Conservation (phyloP, 2,113 vertebrate species). For the Cacatua alba region DNA sequence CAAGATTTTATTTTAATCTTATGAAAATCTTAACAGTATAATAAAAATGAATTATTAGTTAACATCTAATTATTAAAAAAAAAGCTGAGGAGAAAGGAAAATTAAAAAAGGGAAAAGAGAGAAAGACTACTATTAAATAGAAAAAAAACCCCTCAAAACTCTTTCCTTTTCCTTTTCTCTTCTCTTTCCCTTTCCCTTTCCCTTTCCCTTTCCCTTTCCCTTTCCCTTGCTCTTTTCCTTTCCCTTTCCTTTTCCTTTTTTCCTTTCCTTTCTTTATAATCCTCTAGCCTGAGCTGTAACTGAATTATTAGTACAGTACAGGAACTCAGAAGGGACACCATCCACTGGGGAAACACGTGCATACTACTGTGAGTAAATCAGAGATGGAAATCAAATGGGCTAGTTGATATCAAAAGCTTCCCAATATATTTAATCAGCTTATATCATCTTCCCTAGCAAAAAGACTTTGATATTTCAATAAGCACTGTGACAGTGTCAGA, state of each 20-base stretch:
- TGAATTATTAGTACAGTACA: not conserved
- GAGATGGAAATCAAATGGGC: not conserved
- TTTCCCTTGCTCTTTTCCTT: too few species aligned
- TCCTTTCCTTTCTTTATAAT: not conserved
- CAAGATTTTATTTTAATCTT: not conserved
- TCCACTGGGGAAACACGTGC: not conserved
- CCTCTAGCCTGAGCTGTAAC: not conserved
- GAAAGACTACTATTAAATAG: not conserved
- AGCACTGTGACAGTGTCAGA: not conserved
- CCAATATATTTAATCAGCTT: not conserved
- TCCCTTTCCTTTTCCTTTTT: too few species aligned
- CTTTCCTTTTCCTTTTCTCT: too few species aligned
- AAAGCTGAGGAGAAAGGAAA: not conserved
- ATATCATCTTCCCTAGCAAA: not conserved
- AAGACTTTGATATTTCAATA: constrained; percentile 16
- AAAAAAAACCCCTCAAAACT: not conserved
- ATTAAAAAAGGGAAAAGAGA: not conserved
- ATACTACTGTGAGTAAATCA: not conserved
- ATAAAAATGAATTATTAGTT: not conserved
- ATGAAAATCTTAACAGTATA: not conserved
- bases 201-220: too few species aligned
- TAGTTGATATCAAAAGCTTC: not conserved
- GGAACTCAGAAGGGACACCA: not conserved
- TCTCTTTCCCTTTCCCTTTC: too few species aligned
- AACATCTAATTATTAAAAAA: not conserved